phyloP scores from a whole-genome alignment of 1,140 invertebrate genomes.

The Apis mellifera region DNA sequence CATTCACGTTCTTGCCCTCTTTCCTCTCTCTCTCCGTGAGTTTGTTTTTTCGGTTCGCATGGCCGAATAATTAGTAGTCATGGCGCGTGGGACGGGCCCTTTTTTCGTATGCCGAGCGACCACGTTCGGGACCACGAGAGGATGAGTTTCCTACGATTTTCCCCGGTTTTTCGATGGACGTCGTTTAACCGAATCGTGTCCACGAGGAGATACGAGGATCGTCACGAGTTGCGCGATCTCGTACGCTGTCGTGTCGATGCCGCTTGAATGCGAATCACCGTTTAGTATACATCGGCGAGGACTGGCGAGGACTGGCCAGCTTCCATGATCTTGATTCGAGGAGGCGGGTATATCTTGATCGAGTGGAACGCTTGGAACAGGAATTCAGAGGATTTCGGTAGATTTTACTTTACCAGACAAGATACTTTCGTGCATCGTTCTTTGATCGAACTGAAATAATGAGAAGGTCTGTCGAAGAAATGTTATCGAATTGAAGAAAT shows the following conservation, averaged over 20 bases:
- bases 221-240: constrained; percentile 24
- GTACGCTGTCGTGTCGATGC: constrained; percentile 30
- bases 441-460: not conserved
- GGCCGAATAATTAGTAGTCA: constrained; percentile 61
- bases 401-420: not conserved
- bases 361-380: too few relatives aligned
- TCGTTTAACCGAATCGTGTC: constrained; percentile 9
- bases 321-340: constrained; percentile 34
- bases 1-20: not conserved
- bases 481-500: too few relatives aligned
- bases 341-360: not conserved
- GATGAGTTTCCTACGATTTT: constrained; percentile 60
- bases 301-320: constrained; percentile 4
- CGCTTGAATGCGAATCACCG: constrained; percentile 58
- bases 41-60: constrained; percentile 38
- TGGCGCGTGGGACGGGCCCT: constrained; percentile 27
- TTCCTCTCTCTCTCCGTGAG: constrained; percentile 7
- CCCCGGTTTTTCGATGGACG: constrained; percentile 47
- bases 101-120: constrained; percentile 66
- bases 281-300: constrained; percentile 35
- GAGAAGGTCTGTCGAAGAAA: not conserved
- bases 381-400: not conserved
- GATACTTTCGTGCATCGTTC: not conserved
- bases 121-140: constrained; percentile 45
- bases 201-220: not conserved